Base-by-base conservation (phyloP, 1,140 invertebrate genomes). In the Liolophura sinensis region DNA sequence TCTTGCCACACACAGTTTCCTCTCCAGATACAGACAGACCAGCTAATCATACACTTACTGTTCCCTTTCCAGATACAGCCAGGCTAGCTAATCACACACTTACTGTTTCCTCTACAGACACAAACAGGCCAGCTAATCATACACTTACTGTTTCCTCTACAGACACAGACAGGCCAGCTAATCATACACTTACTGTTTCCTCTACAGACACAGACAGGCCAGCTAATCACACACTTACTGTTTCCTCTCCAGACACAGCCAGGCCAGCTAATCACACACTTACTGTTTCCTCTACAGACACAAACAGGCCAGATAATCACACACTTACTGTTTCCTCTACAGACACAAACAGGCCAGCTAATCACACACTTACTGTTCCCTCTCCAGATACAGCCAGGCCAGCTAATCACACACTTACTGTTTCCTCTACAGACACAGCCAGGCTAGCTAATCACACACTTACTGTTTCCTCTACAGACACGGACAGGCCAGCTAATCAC, bases 261-360 rank as follows among this genome's bases (percentile, higher is more conserved):
- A 76, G 14, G 79, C 78, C 47, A 82, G 67, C 46, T 81, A 70
- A 64, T 82, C 79, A 70, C 75, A 82, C 60, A 81, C 81, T n/a
- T 75, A 40, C 31, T 9, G 31, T 40, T 40, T 40, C 31, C 31
- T 40, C 31, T 40, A 9, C 31, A 40, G 31, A 40, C 31, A 40
- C 31, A 40, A 9, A 3, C 31, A 5, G 31, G 31, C 31, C 31
- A 40, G 31, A 3, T 40, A 9, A 40, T 40, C 3, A 40, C 31
- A 3, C 31, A 40, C 31, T 40, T 40, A 40, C 3, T 40, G 31
- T 40, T 40, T 40, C 31, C 55, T 60, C 12, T 7, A n/a, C 25
- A 47, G 20, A 15, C 18, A 60, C 22, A 59, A 1, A 20, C 46
- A 16, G 52, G 52, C 11, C 22, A 40, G 22, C 25, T 62, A 9